Evolutionary conservation across 2,797 vertebrate genomes (phyloP).

Genomic region (Artibeus lituratus): DNA sequence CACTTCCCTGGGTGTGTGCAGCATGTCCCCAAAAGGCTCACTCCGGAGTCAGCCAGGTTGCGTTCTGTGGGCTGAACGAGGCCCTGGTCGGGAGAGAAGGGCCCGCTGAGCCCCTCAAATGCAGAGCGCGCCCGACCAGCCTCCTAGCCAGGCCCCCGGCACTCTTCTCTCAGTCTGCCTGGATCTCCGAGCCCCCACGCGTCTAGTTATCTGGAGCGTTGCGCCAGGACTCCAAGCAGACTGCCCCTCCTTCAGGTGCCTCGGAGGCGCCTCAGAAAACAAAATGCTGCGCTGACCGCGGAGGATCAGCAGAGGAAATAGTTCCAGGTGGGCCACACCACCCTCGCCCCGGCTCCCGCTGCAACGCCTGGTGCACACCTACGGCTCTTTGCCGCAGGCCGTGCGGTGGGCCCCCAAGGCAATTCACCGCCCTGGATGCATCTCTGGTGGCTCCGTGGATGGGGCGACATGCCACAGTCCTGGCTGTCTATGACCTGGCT

Average conservation of each 20-base stretch:
- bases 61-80: no score
- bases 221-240: not conserved
- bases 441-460: not conserved
- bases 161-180: not conserved
- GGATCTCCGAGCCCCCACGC: rapidly evolving
- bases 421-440: rapidly evolving
- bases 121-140: not conserved
- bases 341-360: not conserved
- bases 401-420: rapidly evolving
- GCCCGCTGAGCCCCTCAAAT: not conserved
- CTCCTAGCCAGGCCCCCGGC: not conserved
- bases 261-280: not conserved
- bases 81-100: not conserved
- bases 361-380: not conserved
- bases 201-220: not conserved
- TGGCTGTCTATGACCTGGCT: not conserved
- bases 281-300: not conserved
- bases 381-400: not conserved
- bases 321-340: rapidly evolving
- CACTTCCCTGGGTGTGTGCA: not conserved
- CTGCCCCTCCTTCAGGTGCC: not conserved
- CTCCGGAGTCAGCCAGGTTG: rapidly evolving
- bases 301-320: not conserved
- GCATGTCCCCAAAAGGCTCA: not conserved
- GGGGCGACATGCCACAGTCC: rapidly evolving